Percentiles rank a stretch among this genome's conserved stretches.
Conservation (phyloP, 1,140 invertebrate genomes). For the Pararge aegeria region DNA sequence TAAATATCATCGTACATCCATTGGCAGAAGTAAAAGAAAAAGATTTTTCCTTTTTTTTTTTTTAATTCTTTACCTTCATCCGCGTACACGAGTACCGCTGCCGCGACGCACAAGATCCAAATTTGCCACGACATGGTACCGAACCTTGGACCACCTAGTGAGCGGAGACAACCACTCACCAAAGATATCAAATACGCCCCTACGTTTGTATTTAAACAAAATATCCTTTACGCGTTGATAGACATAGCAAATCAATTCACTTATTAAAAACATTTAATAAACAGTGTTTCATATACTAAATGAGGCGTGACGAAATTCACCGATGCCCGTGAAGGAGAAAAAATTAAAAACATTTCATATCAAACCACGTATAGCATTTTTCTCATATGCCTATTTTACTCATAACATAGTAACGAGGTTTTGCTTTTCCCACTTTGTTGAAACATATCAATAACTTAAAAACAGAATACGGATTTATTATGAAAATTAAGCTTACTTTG, state of each 20-base stretch:
- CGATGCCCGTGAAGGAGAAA: conserved; percentile 2
- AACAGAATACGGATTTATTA: too few species aligned
- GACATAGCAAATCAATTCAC: conserved; percentile 50
- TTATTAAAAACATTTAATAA: conserved; percentile 57
- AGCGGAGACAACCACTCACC: conserved; percentile 45
- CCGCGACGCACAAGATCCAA: conserved; percentile 20
- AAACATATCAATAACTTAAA: too few species aligned
- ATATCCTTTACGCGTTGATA: conserved; percentile 32
- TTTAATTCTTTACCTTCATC: conserved; percentile 23
- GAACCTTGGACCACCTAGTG: conserved; percentile 42
- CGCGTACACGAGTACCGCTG: conserved; percentile 23
- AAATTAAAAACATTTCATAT: conserved; percentile 11
- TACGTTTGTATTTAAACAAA: conserved; percentile 43
- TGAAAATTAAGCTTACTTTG: too few species aligned
- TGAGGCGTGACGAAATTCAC: conserved; percentile 29
- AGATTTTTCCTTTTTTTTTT: too few species aligned
- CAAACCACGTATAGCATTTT: neutral
- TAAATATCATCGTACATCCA: too few species aligned
- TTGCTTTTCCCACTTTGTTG: neutral
- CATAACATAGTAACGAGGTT: neutral
- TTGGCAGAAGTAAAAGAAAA: neutral
- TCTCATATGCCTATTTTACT: neutral
- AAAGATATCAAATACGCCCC: conserved; percentile 38
- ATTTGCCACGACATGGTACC: conserved; percentile 24
- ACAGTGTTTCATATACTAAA: conserved; percentile 33